Conservation (phyloP, 2,797 vertebrate genomes). For the Takifugu rubripes region DNA sequence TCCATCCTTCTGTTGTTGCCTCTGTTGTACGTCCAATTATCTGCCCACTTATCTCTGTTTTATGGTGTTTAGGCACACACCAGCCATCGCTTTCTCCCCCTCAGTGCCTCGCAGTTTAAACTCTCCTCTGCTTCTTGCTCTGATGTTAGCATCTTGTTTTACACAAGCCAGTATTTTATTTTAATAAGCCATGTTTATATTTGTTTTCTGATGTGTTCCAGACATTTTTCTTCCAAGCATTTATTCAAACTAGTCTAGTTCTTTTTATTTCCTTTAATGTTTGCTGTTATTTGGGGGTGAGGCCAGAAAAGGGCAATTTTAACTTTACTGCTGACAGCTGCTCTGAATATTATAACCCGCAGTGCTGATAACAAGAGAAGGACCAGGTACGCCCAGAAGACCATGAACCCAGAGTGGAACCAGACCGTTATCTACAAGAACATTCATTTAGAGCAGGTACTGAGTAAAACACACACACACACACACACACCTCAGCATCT, state of each 20-base stretch:
- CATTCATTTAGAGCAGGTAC: conserved; percentile 95
- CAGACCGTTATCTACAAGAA: conserved; percentile 99
- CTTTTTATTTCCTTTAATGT: conserved; percentile 33
- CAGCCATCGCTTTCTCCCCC: conserved; percentile 46
- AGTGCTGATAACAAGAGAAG: conserved; percentile 96
- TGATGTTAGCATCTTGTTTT: conserved; percentile 23
- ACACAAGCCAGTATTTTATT: conserved; percentile 7
- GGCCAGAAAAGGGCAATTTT: not conserved
- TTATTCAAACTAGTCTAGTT: conserved; percentile 23
- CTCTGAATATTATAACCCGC: conserved; percentile 7
- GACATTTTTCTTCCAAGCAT: conserved; percentile 33
- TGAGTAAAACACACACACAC: conserved; percentile 3
- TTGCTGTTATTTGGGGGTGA: conserved; percentile 18
- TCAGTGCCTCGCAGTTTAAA: conserved; percentile 39
- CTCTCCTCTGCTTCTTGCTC: conserved; percentile 28
- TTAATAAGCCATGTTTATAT: conserved; percentile 1
- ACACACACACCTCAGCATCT: conserved; percentile 7
- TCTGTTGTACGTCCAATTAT: conserved; percentile 58
- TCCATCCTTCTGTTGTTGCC: conserved; percentile 61
- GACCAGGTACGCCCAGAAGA: conserved; percentile 94
- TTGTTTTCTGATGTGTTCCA: conserved; percentile 25
- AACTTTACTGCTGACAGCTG: conserved; percentile 19
- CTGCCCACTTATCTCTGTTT: conserved; percentile 28
- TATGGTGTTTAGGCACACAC: conserved; percentile 39
- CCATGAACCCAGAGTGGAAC: conserved; percentile 98